A percentile compares a stretch with the other conserved stretches of the same genome.
phyloP scores from a whole-genome alignment of 2,888 invertebrate species.

The Sympetrum striolatum region DNA sequence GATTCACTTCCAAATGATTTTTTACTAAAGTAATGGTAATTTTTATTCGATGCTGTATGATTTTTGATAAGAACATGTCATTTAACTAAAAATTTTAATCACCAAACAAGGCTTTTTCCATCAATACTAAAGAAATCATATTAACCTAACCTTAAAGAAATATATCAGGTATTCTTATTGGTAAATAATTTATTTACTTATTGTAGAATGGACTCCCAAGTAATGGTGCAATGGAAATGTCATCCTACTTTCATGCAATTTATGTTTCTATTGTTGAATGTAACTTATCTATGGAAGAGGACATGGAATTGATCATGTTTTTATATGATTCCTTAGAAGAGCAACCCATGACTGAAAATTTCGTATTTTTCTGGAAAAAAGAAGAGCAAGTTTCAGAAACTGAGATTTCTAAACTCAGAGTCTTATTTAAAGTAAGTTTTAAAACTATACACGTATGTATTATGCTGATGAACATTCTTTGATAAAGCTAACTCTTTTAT shows the following conservation, averaged over 20 bases:
- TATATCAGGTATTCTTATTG: background rate
- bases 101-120: too few relatives aligned
- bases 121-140: too few relatives aligned
- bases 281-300: slow-evolving; percentile 86
- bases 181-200: background rate
- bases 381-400: slow-evolving; percentile 74
- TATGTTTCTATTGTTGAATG: slow-evolving; percentile 87
- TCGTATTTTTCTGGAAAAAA: slow-evolving; percentile 83
- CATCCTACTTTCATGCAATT: slow-evolving; percentile 77
- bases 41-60: too few relatives aligned
- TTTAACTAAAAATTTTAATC: too few relatives aligned
- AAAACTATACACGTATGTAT: background rate
- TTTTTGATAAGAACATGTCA: too few relatives aligned
- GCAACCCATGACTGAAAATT: slow-evolving; percentile 86
- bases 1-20: too few relatives aligned
- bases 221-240: slow-evolving; percentile 63
- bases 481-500: background rate
- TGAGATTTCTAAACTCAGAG: slow-evolving; percentile 78
- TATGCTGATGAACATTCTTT: background rate
- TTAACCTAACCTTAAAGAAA: too few relatives aligned
- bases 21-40: too few relatives aligned
- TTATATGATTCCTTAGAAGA: slow-evolving; percentile 81
- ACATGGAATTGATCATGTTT: slow-evolving; percentile 84
- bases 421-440: slow-evolving; percentile 80
- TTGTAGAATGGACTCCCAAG: slow-evolving; percentile 51